Conservation (phyloP, 2,888 invertebrate species). For the Oconnorella tubifera region DNA sequence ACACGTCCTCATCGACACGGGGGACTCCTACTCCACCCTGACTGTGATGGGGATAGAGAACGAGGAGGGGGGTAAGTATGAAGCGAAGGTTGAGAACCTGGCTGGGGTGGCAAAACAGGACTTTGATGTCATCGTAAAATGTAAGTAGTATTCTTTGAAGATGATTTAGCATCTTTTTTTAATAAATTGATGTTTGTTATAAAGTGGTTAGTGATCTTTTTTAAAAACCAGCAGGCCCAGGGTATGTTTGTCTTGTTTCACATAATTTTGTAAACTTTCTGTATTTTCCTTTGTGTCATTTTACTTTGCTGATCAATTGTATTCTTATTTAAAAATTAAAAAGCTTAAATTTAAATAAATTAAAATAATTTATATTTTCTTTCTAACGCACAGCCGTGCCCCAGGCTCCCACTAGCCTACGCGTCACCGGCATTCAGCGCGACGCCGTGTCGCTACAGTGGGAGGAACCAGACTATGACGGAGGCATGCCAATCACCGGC, state of each 20-base stretch:
- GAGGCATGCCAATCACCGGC: constrained; percentile 49
- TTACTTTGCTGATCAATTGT: too few species aligned
- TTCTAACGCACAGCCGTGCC: constrained; percentile 29
- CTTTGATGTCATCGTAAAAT: constrained; percentile 36
- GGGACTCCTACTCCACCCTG: constrained; percentile 34
- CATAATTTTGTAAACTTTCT: too few species aligned
- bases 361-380: too few species aligned
- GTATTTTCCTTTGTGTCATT: too few species aligned
- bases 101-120: constrained; percentile 34
- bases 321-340: too few species aligned
- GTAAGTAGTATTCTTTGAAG: constrained; percentile 32
- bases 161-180: too few species aligned
- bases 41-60: constrained; percentile 31
- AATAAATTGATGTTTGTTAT: too few species aligned
- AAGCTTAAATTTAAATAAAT: too few species aligned
- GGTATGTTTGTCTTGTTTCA: too few species aligned
- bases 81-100: constrained; percentile 36
- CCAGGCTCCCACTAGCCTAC: constrained; percentile 30
- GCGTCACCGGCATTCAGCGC: constrained; percentile 31
- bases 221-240: too few species aligned
- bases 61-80: constrained; percentile 40
- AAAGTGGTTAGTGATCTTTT: too few species aligned
- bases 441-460: constrained; percentile 50
- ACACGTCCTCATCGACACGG: constrained; percentile 33
- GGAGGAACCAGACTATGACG: constrained; percentile 50